phyloP scores from a whole-genome alignment of 2,797 vertebrate genomes.

The Eidolon dupreanum region DNA sequence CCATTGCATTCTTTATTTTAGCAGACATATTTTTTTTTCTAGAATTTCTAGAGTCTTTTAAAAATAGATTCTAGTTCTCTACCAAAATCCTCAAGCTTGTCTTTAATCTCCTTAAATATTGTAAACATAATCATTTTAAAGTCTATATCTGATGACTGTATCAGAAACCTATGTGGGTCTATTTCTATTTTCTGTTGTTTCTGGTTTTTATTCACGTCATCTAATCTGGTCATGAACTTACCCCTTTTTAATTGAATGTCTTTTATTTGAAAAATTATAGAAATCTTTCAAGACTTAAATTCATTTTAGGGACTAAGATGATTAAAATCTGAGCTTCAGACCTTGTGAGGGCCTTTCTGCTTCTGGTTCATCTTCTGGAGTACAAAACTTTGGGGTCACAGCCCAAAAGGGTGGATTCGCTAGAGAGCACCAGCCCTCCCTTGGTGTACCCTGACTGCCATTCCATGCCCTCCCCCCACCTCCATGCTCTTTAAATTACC shows the following conservation, averaged over 20 bases:
- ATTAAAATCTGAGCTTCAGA: neutral
- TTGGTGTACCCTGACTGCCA: neutral
- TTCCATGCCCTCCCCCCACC: neutral
- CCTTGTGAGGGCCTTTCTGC: neutral
- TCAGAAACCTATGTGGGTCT: neutral
- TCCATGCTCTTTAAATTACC: neutral
- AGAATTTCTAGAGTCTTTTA: neutral
- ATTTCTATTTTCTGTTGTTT: neutral
- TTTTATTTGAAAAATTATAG: neutral
- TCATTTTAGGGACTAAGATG: neutral
- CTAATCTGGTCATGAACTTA: neutral
- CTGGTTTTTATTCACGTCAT: neutral
- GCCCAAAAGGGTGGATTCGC: neutral
- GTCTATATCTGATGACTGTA: neutral
- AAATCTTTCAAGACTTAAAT: neutral
- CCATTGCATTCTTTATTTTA: neutral
- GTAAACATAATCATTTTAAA: neutral
- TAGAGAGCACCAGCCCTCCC: neutral
- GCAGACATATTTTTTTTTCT: neutral
- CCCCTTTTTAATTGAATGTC: neutral
- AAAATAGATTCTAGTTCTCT: conserved; percentile 10
- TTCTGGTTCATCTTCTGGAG: neutral
- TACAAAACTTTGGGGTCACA: neutral
- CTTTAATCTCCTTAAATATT: neutral
- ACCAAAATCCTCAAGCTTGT: neutral